Conservation (phyloP, 1,140 invertebrate genomes). For the Pseudachorutes palmiensis region DNA sequence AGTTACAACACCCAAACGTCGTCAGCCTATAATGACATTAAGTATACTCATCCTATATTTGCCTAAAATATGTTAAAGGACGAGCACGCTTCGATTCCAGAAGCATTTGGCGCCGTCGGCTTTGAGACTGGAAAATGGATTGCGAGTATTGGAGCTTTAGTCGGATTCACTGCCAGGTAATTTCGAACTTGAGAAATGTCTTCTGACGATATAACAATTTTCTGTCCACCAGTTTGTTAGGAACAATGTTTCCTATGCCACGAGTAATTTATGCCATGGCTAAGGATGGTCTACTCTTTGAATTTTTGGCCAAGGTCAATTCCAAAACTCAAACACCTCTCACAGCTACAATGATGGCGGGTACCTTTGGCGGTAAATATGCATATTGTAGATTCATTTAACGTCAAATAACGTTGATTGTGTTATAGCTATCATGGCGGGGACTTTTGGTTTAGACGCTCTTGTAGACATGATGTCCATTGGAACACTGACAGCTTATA, state of each 20-base stretch:
- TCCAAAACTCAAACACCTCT: conserved; percentile 68
- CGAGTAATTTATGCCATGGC: conserved; percentile 84
- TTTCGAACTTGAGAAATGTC: neutral
- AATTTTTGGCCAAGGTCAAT: conserved; percentile 59
- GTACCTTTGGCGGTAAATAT: conserved; percentile 59
- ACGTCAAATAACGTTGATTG: neutral
- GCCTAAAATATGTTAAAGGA: conserved; percentile 40
- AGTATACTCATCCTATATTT: no score
- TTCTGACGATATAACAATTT: neutral
- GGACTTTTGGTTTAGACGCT: conserved; percentile 75
- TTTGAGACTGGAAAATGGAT: conserved; percentile 47
- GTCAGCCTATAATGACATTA: neutral
- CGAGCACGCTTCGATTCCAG: conserved; percentile 47
- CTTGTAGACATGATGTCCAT: conserved; percentile 93
- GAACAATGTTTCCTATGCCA: conserved; percentile 62
- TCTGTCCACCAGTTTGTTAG: conserved; percentile 71
- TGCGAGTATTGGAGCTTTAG: conserved; percentile 49
- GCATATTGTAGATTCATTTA: neutral
- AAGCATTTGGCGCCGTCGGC: conserved; percentile 46
- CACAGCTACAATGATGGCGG: conserved; percentile 70
- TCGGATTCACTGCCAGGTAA: conserved; percentile 46
- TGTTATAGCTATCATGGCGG: conserved; percentile 56
- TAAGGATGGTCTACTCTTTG: conserved; percentile 74
- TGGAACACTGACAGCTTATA: conserved; percentile 84
- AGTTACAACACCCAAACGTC: neutral